These are phyloP conservation scores for Archaeoteleia sp. DNA, from an alignment of 2,888 invertebrate genomes.

Conservation along the genomic window DNA sequence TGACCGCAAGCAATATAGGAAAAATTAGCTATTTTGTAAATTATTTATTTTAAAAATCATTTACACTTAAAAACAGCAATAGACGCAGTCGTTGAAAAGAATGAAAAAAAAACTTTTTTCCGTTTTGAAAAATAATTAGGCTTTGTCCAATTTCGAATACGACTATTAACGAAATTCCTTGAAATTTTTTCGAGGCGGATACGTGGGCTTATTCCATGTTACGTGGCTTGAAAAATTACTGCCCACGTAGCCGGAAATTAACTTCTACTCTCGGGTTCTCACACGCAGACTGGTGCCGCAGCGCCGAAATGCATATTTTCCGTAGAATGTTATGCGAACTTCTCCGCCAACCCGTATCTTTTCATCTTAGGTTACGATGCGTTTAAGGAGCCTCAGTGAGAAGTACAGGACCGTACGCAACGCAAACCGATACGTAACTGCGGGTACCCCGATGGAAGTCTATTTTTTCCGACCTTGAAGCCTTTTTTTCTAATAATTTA, in stretches of 20 bases:
- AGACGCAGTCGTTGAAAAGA: too few species aligned
- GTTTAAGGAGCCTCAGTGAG: slow-evolving; percentile 27
- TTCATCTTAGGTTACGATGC: slow-evolving; percentile 24
- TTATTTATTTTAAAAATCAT: too few species aligned
- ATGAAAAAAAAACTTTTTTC: too few species aligned
- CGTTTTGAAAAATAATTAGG: slow-evolving; percentile 4
- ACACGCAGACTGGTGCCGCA: slow-evolving; percentile 19
- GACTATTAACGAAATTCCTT: slow-evolving; percentile 37
- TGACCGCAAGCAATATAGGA: too few species aligned
- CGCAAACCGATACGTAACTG: slow-evolving; percentile 60
- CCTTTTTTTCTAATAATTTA: not conserved
- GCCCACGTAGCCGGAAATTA: slow-evolving; percentile 43
- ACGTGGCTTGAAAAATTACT: slow-evolving; percentile 42
- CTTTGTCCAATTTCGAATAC: slow-evolving; percentile 17
- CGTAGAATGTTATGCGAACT: slow-evolving; percentile 27
- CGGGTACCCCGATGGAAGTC: slow-evolving; percentile 64
- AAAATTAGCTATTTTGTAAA: too few species aligned
- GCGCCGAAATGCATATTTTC: slow-evolving; percentile 39
- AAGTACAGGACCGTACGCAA: slow-evolving; percentile 43
- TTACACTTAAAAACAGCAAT: too few species aligned
- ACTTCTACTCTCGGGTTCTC: slow-evolving; percentile 39
- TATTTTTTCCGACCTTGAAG: not conserved
- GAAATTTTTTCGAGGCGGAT: slow-evolving; percentile 30
- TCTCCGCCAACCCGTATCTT: slow-evolving; percentile 44
- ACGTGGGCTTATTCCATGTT: slow-evolving; percentile 23